Base-by-base conservation (phyloP, 2,888 invertebrate species). In the Capitulum mitella region DNA sequence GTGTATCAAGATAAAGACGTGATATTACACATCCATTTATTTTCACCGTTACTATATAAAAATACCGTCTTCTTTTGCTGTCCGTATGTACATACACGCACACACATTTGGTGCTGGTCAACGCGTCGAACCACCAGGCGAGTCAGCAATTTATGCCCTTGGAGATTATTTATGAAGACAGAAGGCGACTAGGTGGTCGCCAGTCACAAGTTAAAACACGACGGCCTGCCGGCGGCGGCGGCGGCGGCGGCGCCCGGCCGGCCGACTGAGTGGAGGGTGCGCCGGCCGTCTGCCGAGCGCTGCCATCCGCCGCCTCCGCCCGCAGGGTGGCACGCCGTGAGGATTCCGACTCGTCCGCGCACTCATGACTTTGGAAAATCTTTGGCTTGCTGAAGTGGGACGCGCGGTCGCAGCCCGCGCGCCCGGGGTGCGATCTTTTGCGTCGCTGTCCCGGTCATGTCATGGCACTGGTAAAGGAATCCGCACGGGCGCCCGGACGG, bases 1-100 rank as follows among this genome's bases (percentile, higher is more conserved):
- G n/a, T n/a, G n/a, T n/a, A n/a, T n/a, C n/a, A n/a, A n/a, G 43
- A 43, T 12, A 70, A 26, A 70, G 26, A 40, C 3, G 8, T 26
- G 22, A 40, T 70, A 37, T 34, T 37, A 40, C 70, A 70, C 70
- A 37, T 70, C 19, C 70, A 70, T 70, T 70, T 70, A 70, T 70
- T 70, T 70, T 70, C 70, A 70, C 40, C 70, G 70, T 70, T 70
- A 70, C 70, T 40, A 70, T 70, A 70, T 70, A 70, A 70, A 70
- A 70, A 70, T 70, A 70, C 26, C n/a, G 70, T 70, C 70, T 70
- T 70, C 12, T 40, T 37, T 40, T 26, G 40, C 70, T 40, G 26
- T 70, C 70, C 6, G 37, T 70, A 70, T 70, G 26, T 70, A 70
- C 70, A 70, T 22, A 70, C 37, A 70, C 64, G 16, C 61, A 64